Evolutionary conservation across 1,140 invertebrate species (phyloP).

Genomic region (Drosophila tani): DNA sequence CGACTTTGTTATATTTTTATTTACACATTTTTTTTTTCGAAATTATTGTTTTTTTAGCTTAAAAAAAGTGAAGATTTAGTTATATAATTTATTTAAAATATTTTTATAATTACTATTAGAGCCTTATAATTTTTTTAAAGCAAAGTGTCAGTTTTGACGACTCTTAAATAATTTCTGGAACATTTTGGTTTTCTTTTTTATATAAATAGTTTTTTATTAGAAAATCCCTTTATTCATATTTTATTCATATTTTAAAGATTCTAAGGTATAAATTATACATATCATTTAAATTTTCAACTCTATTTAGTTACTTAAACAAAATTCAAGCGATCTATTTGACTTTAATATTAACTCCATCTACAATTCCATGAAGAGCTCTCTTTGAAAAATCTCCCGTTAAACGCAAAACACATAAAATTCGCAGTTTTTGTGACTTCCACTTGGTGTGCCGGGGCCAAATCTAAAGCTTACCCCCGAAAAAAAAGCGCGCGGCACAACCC

Average conservation of each 20-base stretch:
- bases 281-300: too few relatives aligned
- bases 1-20: neutral
- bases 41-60: neutral
- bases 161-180: too few relatives aligned
- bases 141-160: too few relatives aligned
- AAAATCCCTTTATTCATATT: too few relatives aligned
- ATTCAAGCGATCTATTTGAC: constrained; percentile 5
- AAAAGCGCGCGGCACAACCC: constrained; percentile 25
- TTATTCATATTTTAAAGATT: too few relatives aligned
- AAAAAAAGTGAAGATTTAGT: too few relatives aligned
- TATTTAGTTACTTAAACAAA: neutral
- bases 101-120: too few relatives aligned
- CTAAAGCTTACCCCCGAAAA: constrained; percentile 51
- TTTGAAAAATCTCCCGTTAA: constrained; percentile 32
- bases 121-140: too few relatives aligned
- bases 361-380: neutral
- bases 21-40: neutral
- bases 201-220: too few relatives aligned
- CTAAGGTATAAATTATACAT: too few relatives aligned
- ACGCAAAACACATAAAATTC: constrained; percentile 55
- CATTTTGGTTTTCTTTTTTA: too few relatives aligned
- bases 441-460: constrained; percentile 32
- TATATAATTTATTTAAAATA: too few relatives aligned
- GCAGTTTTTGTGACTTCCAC: constrained; percentile 40
- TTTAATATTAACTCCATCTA: constrained; percentile 7